Conservation (phyloP, 2,797 vertebrate genomes). For the Astyanax mexicanus region DNA sequence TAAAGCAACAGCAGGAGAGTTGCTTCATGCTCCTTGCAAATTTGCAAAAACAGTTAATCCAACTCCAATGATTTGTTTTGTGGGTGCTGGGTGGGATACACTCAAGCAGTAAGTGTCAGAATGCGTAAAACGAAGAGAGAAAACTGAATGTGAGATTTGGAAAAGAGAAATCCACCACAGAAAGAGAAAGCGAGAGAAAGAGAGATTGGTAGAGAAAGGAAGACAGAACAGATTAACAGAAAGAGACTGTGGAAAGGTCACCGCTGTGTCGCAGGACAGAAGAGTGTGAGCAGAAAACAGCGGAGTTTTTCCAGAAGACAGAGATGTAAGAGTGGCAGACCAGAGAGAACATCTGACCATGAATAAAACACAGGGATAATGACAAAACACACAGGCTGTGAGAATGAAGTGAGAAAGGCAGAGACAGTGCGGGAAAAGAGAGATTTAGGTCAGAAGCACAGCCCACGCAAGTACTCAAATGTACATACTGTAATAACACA, state of each 20-base stretch:
- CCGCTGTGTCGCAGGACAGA: not conserved
- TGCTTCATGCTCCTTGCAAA: too few relatives aligned
- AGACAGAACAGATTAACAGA: conserved; percentile 2
- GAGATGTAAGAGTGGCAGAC: not conserved
- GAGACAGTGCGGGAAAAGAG: conserved; percentile 29
- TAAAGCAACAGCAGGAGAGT: too few relatives aligned
- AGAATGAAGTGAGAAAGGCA: not conserved
- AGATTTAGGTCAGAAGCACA: not conserved
- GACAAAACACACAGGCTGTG: conserved; percentile 11
- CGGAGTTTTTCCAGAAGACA: not conserved
- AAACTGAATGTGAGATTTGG: conserved; percentile 8
- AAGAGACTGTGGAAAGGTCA: not conserved
- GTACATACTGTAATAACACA: not conserved
- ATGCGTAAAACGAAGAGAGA: conserved; percentile 8
- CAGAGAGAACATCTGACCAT: not conserved
- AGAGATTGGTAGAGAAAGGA: not conserved
- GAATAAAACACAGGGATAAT: conserved; percentile 7
- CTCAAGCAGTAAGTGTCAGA: conserved; percentile 23
- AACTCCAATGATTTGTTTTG: too few relatives aligned
- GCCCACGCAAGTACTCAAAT: not conserved
- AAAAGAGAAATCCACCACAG: conserved; percentile 3
- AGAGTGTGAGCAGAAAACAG: not conserved
- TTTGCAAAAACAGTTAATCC: too few relatives aligned
- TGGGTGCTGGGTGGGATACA: not conserved
- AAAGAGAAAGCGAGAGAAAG: conserved; percentile 7